Evolutionary conservation across 2,113 vertebrate species (phyloP), one percentile per base, ranked within the genome.

Genomic region (Lota lota): DNA sequence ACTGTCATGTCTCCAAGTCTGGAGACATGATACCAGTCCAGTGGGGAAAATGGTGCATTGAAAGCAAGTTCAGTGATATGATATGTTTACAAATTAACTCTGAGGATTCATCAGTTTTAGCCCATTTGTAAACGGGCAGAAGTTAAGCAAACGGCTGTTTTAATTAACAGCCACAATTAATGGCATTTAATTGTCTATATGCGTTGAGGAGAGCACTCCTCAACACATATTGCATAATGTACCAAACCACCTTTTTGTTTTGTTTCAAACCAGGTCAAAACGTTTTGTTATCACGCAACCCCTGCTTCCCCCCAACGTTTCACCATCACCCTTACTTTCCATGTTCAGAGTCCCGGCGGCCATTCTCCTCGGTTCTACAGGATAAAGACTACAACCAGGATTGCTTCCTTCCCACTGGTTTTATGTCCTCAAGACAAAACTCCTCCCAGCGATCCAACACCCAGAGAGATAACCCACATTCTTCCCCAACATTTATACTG

Each of bases 221-320:
- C n/a, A n/a, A n/a, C 10, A 33, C 4, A 5, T 4, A 33, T 33
- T 33, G 28, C 4, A 6, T 33, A 5, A 33, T 33, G 28, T 33
- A 33, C 28, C 7, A 4, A 4, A 33, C 28, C 28, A 33, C 28
- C n/a, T 33, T 33, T 33, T 6, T 0, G 28, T 33, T 33, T 33
- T 33, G 28, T 6, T 33, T 3, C 28, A 33, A 33, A 33, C 4
- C 28, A 33, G 28, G 28, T 33, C 28, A 85, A 86, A 89, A 88
- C 89, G 88, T 88, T 86, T 84, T 86, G 84, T 79, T 83, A 77
- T 81, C 67, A 75, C 59, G 75, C 70, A 70, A 47, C 78, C 66
- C 54, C 74, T 79, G 68, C 79, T 77, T 68, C 72, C 70, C 70
- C 87, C 76, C 80, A 70, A 68, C 79, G 76, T 75, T 80, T 69